These are phyloP conservation scores for Trachelus tabidus DNA, from an alignment of 2,888 invertebrate genomes.

Conservation along the genomic window DNA sequence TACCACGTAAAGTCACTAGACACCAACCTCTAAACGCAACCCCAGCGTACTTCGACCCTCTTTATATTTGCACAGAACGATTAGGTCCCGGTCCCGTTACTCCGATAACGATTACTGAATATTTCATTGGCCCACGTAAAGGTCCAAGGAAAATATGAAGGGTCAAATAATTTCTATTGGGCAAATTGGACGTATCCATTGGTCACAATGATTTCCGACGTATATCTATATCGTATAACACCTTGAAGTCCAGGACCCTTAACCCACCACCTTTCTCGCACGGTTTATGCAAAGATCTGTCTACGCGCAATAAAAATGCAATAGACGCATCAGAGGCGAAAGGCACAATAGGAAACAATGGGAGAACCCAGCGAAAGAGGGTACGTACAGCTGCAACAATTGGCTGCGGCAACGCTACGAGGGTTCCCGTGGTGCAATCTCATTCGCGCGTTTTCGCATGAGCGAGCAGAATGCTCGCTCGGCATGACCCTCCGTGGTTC, in stretches of 20 bases:
- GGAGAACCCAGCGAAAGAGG: constrained; percentile 44
- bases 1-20: background rate
- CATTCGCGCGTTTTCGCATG: constrained; percentile 56
- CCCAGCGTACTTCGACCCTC: background rate
- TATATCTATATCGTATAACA: background rate
- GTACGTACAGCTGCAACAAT: constrained; percentile 34
- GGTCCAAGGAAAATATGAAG: background rate
- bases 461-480: constrained; percentile 31
- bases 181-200: background rate
- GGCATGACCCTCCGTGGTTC: constrained; percentile 23
- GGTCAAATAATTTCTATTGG: background rate
- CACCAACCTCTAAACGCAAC: background rate
- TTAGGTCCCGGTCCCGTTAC: background rate
- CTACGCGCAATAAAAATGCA: constrained; percentile 42
- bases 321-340: constrained; percentile 33
- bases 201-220: background rate
- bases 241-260: background rate
- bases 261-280: too few relatives aligned
- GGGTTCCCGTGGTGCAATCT: constrained; percentile 47
- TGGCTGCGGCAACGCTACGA: constrained; percentile 37
- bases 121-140: background rate
- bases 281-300: background rate
- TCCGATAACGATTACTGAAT: background rate
- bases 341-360: constrained; percentile 49
- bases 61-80: background rate